Conservation (phyloP, 2,113 vertebrate genomes). For the Saguinus midas region DNA sequence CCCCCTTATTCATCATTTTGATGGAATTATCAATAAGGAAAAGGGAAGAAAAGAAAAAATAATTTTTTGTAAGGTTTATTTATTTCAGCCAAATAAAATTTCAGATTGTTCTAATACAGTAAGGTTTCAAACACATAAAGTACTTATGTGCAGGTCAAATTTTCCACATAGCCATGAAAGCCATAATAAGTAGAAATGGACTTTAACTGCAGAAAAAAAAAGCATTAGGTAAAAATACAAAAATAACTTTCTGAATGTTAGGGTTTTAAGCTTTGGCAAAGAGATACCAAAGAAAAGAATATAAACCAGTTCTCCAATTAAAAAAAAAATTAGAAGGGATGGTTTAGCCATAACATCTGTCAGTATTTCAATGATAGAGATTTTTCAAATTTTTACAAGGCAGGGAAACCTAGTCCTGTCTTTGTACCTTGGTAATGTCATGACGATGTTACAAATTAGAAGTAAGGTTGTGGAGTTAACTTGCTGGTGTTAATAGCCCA, state of each 20-base stretch:
- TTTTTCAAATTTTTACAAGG: not conserved
- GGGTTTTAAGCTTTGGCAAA: not conserved
- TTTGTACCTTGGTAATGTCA: not conserved
- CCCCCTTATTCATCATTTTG: not conserved
- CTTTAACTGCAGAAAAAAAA: not conserved
- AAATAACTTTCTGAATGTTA: not conserved
- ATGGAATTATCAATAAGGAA: slow-evolving; percentile 26
- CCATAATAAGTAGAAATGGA: slow-evolving; percentile 7
- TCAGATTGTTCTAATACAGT: slow-evolving; percentile 40
- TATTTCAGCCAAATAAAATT: slow-evolving; percentile 42
- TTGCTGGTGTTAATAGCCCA: not conserved
- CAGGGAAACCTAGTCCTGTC: not conserved
- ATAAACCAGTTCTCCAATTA: not conserved
- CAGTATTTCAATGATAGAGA: not conserved
- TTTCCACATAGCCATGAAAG: not conserved
- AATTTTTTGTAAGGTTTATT: slow-evolving; percentile 20
- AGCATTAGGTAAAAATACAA: not conserved
- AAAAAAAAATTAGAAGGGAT: not conserved
- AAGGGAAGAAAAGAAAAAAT: slow-evolving; percentile 9
- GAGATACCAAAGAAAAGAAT: not conserved
- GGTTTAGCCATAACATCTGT: not conserved
- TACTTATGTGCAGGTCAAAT: not conserved
- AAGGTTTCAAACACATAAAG: slow-evolving; percentile 6
- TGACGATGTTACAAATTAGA: not conserved
- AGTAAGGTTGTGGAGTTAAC: not conserved